phyloP scores from a whole-genome alignment of 2,113 vertebrate species.

The Onychostruthus taczanowskii region DNA sequence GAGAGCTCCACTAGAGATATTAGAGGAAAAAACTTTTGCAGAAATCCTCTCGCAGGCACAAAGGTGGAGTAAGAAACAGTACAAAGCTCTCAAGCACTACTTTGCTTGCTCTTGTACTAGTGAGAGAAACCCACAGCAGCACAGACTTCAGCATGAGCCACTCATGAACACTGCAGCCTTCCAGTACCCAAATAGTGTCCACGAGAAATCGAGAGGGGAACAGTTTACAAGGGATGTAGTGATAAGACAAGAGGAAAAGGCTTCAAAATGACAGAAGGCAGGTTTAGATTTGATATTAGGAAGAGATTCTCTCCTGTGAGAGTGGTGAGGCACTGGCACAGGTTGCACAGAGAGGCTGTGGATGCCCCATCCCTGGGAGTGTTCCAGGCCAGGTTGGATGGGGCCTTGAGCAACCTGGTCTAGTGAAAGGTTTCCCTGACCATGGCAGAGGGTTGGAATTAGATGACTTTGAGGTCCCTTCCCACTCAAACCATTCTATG shows the following conservation, averaged over 20 bases:
- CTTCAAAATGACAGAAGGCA: not conserved
- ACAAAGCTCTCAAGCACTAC: not conserved
- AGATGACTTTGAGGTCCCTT: not conserved
- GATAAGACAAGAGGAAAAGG: not conserved
- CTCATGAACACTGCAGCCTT: not conserved
- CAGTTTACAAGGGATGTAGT: not conserved
- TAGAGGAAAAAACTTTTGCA: not conserved
- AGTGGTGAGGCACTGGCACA: not conserved
- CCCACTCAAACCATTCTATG: not conserved
- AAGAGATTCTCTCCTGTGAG: not conserved
- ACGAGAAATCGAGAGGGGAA: not conserved
- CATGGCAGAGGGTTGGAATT: not conserved
- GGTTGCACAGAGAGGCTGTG: not conserved
- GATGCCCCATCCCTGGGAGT: not conserved
- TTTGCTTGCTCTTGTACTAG: not conserved
- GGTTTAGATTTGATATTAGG: not conserved
- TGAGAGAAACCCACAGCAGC: not conserved
- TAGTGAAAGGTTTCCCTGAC: not conserved
- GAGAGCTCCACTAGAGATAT: not conserved
- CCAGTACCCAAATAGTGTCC: not conserved
- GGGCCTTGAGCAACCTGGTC: not conserved
- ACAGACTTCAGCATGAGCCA: not conserved
- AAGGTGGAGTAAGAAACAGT: not conserved
- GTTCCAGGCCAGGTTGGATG: not conserved
- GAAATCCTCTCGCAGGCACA: not conserved